phyloP scores from a whole-genome alignment of 2,797 vertebrate genomes.

The Sternarchorhynchus goeldii region DNA sequence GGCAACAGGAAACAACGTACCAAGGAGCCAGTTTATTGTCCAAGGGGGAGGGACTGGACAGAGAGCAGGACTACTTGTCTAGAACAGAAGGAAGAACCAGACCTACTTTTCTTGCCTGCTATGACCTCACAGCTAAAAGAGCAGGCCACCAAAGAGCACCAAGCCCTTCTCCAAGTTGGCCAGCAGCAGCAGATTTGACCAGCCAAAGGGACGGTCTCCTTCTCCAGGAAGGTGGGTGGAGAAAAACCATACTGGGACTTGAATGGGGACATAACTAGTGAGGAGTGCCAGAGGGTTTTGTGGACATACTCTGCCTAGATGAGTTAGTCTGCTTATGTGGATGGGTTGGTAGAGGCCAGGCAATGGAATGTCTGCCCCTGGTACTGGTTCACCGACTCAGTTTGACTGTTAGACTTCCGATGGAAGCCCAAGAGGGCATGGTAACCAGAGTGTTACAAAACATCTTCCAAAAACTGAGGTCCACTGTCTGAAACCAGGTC shows the following conservation, averaged over 20 bases:
- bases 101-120: not conserved
- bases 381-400: not conserved
- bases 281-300: conserved; percentile 1
- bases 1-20: not conserved
- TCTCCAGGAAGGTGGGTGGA: not conserved
- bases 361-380: not conserved
- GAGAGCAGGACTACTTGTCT: not conserved
- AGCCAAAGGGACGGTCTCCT: not conserved
- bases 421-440: not conserved
- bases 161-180: not conserved
- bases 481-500: not conserved
- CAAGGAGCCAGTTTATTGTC: not conserved
- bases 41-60: not conserved
- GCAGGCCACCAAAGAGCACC: not conserved
- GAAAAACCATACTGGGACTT: not conserved
- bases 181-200: not conserved
- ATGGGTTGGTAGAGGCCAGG: not conserved
- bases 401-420: not conserved
- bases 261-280: conserved; percentile 4
- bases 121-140: not conserved
- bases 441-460: not conserved
- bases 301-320: conserved; percentile 6
- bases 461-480: not conserved
- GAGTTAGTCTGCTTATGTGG: not conserved
- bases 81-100: not conserved